Evolutionary conservation across 2,113 vertebrate species (phyloP), one percentile per base, ranked within the genome.

Genomic region (Megaleporinus macrocephalus): DNA sequence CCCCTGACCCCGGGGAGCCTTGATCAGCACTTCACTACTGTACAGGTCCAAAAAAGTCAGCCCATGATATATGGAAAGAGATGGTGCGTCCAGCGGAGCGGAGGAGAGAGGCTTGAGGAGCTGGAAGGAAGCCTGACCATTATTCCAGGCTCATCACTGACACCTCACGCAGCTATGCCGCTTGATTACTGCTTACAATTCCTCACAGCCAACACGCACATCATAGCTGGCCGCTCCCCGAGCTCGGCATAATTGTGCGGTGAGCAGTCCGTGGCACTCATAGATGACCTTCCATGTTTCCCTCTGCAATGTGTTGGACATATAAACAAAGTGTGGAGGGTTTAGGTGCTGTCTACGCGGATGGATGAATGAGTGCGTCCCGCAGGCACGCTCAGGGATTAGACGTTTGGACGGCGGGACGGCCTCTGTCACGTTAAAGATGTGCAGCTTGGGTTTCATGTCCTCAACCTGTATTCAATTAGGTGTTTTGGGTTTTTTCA

Each of bases 21-120:
- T 33, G 41, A 76, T 84, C 79, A 66, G 53, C 44, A 44, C 59
- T 57, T 51, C 83, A 83, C 86, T 83, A 78, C 83, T 55, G 86
- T 83, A 83, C 61, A 57, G 18, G 55, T 79, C 80, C 73, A 85
- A 70, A 55, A 83, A 71, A 30, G 22, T 30, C 41, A 22, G 27
- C 53, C 41, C 69, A 51, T 72, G 80, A 57, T 51, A 29, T 27
- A 73, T 83, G 70, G 49, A 79, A 76, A 30, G 53, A 51, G 30
- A 27, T 12, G 4, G 26, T n/a, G 4, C 20, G 49, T 75, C 62
- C 62, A 81, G 62, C 68, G 24, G 66, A 44, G 66, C 20, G 55
- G 68, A 4, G 55, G 68, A 4, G 12, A 80, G 53, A 75, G 72
- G 83, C 29, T 16, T 51, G 33, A 49, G 55, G 47, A 73, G 61